Evolutionary conservation across 23 tunicate genomes (phyloP).

Genomic region (Styela clava): DNA sequence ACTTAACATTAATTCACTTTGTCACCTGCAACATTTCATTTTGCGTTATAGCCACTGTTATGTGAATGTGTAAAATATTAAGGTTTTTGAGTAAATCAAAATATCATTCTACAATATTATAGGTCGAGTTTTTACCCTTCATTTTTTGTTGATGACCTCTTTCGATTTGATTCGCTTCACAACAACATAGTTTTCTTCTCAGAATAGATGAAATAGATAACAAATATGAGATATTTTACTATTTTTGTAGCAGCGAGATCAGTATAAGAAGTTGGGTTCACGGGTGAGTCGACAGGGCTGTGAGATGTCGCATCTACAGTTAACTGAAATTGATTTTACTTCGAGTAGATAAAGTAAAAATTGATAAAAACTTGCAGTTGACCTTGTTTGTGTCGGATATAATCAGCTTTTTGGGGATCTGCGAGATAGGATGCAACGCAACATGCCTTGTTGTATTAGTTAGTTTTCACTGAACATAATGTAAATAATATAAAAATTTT

Average conservation of each 20-base stretch:
- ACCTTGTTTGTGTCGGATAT: not conserved
- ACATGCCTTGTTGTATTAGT: not conserved
- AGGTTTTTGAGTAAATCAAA: too few species aligned
- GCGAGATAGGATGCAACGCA: not conserved
- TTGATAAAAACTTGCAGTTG: not conserved
- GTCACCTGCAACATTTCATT: not conserved
- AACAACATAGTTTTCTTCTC: too few species aligned
- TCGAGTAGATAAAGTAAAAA: not conserved
- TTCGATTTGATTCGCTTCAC: too few species aligned
- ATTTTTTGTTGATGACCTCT: too few species aligned
- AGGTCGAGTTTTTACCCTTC: too few species aligned
- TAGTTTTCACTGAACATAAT: too few species aligned
- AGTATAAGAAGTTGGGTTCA: not conserved
- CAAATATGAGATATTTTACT: too few species aligned
- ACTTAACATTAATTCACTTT: not conserved
- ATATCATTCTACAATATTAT: too few species aligned
- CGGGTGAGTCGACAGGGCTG: not conserved
- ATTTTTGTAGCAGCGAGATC: too few species aligned
- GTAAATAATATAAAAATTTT: too few species aligned
- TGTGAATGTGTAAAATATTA: too few species aligned
- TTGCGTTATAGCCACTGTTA: not conserved
- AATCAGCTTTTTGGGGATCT: not conserved
- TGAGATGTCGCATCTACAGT: not conserved
- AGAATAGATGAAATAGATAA: too few species aligned
- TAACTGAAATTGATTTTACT: not conserved